A percentile compares a stretch with the other conserved stretches of the same genome.
phyloP scores from a whole-genome alignment of 2,888 invertebrate species.

The Acleris cristana region DNA sequence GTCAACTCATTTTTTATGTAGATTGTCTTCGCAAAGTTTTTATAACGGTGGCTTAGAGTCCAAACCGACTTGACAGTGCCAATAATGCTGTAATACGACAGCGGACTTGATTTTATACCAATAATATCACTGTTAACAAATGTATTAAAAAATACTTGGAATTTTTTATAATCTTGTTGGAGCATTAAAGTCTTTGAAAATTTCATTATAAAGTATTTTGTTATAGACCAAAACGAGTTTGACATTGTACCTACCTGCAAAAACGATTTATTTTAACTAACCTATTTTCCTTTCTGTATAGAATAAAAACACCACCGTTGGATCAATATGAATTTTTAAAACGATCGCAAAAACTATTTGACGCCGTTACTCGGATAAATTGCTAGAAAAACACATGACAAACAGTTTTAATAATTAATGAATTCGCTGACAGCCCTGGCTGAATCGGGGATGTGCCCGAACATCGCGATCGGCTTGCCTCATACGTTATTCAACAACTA shows the following conservation, averaged over 20 bases:
- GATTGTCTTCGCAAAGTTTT: constrained; percentile 62
- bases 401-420: constrained; percentile 41
- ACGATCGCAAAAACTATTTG: constrained; percentile 15
- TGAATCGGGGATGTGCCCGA: constrained; percentile 55
- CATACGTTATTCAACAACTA: constrained; percentile 67
- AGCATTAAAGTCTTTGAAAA: no score
- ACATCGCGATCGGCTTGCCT: constrained; percentile 51
- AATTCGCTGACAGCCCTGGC: constrained; percentile 43
- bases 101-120: constrained; percentile 55
- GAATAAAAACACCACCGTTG: not conserved
- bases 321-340: constrained; percentile 14
- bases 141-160: not conserved
- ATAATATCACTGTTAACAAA: constrained; percentile 38
- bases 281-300: not conserved
- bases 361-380: constrained; percentile 20
- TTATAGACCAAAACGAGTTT: no score
- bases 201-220: no score
- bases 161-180: no score
- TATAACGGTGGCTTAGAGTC: constrained; percentile 49
- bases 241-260: no score
- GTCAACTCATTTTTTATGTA: constrained; percentile 67
- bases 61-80: constrained; percentile 56
- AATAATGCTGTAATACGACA: constrained; percentile 53
- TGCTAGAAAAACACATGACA: constrained; percentile 40
- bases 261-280: not conserved